Evolutionary conservation across 53 echinoderm and acorn worm species (phyloP).

Genomic region (Apostichopus leukothele): DNA sequence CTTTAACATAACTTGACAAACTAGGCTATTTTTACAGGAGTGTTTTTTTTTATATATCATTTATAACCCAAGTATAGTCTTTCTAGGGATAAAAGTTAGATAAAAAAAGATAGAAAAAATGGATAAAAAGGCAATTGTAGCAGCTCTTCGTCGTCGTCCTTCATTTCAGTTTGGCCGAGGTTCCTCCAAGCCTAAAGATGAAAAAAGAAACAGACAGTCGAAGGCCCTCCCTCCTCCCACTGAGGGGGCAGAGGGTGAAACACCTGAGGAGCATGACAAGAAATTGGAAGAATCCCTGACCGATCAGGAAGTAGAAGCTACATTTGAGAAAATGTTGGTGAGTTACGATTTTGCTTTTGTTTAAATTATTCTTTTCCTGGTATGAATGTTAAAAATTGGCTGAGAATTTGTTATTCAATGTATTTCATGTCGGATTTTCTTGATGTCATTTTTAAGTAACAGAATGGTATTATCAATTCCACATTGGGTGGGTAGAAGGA

Average conservation of each 20-base stretch:
- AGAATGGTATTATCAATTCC: no score
- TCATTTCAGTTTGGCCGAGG: slow-evolving; percentile 53
- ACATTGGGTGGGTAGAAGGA: no score
- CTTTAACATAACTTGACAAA: neutral
- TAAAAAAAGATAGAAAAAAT: neutral
- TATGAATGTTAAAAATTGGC: neutral
- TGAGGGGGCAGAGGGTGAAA: slow-evolving; percentile 64
- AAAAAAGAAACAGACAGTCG: slow-evolving; percentile 17
- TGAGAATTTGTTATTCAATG: no score
- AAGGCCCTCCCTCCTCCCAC: slow-evolving; percentile 40
- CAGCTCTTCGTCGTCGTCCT: slow-evolving; percentile 49
- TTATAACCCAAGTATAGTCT: no score
- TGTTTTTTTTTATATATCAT: no score
- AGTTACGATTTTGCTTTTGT: slow-evolving; percentile 25
- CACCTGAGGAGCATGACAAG: slow-evolving; percentile 69
- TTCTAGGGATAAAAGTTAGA: no score
- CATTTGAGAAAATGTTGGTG: slow-evolving; percentile 98
- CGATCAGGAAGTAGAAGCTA: slow-evolving; percentile 85
- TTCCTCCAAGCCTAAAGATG: slow-evolving; percentile 53
- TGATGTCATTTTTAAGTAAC: no score
- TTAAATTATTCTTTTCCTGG: neutral
- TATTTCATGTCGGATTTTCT: no score
- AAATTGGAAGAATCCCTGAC: slow-evolving; percentile 74
- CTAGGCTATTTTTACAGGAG: no score
- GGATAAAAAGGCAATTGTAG: slow-evolving; percentile 26